phyloP scores from a whole-genome alignment of 2,113 vertebrate species.

The Corythoichthys haematopterus region DNA sequence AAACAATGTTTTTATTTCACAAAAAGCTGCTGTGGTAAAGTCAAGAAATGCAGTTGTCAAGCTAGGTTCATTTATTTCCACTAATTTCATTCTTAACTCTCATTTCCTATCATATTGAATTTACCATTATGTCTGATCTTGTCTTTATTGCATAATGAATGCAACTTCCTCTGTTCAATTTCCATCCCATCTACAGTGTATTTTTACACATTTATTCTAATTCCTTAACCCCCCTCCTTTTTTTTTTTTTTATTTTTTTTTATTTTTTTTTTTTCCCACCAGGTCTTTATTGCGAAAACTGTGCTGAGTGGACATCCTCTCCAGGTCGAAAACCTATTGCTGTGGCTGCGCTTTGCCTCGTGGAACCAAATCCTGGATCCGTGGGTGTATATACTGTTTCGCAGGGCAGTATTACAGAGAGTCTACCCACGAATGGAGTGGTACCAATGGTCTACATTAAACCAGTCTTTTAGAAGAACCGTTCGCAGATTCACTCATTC shows the following conservation, averaged over 20 bases:
- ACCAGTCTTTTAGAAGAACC: slow-evolving; percentile 63
- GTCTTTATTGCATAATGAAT: neutral
- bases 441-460: slow-evolving; percentile 69
- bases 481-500: slow-evolving; percentile 63
- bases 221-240: neutral
- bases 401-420: slow-evolving; percentile 79
- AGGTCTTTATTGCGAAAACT: slow-evolving; percentile 84
- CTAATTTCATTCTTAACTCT: neutral
- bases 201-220: neutral
- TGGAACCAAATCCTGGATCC: slow-evolving; percentile 97
- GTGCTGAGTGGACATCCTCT: slow-evolving; percentile 56
- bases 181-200: neutral
- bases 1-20: slow-evolving; percentile 17
- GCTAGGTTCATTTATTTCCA: neutral
- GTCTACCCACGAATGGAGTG: slow-evolving; percentile 73
- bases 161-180: neutral
- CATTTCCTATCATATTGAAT: neutral
- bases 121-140: neutral
- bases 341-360: slow-evolving; percentile 87
- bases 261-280: neutral
- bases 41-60: slow-evolving; percentile 20
- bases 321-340: slow-evolving; percentile 66
- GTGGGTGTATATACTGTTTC: slow-evolving; percentile 96
- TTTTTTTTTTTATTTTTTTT: no score
- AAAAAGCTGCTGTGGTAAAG: slow-evolving; percentile 11